Base-by-base conservation (phyloP, 1,140 invertebrate genomes). In the Dinothrombium tinctorium region DNA sequence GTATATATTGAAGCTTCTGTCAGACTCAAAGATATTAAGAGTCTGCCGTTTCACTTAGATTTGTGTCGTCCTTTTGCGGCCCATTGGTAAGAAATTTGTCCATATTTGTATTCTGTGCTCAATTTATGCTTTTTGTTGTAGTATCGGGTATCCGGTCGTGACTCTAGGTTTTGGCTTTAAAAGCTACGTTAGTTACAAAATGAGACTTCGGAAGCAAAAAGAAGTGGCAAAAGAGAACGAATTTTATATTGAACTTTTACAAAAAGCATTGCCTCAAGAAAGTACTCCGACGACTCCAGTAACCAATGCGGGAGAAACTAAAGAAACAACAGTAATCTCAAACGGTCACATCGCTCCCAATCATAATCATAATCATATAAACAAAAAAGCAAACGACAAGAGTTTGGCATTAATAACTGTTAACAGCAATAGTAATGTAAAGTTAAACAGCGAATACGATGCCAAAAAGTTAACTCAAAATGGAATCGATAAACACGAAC, bases 11-110 rank as follows among this genome's bases (percentile, higher is more conserved):
- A 94, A 66, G 80, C 79, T 50, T 77, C 76, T 48, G 70, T 90
- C 49, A 67, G 86, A 57, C 69, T 84, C 53, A 70, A 74, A 60
- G 80, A 84, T 57, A 65, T 80, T 49, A 76, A 82, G 56, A 75
- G 76, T 60, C 70, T 82, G 63, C 77, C 79, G 45, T 76, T 78
- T 59, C 80, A 83, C 61, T 66, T 87, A 59, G 86, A 90, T 64
- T 70, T 94, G 41, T 95, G 86, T 69, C 71, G 86, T 56, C 89
- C 90, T 43, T 90, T 98, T 63, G 90, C 90, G 49, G 90, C 90
- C 49, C 90, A 98, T 64, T 96, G 87, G 76, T 84, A 68, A 64
- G 63, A 8, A 15, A 25, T 42, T 21, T 11, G 5, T 22, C 20
- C 6, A 9, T 7, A 22, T 20, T 22, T 22, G 8, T 3, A 2